Base-by-base conservation (phyloP, 2,797 vertebrate genomes). In the Pteronotus mesoamericanus region DNA sequence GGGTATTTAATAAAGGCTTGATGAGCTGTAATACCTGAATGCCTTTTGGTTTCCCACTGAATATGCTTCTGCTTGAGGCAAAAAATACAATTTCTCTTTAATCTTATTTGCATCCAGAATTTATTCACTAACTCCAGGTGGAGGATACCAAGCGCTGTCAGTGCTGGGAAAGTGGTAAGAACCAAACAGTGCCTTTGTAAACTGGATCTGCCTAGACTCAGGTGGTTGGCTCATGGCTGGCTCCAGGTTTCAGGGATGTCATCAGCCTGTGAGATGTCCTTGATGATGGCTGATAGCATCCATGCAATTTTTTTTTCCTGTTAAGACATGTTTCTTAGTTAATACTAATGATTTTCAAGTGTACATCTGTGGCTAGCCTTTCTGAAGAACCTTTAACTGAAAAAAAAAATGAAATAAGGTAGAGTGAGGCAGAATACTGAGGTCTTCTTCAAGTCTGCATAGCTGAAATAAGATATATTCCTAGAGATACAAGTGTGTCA, bases 341-440 rank as follows among this genome's bases (percentile, higher is more conserved):
- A 95, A 68, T 78, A 69, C 8, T 55, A 64, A 80, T 59, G 53
- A 80, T 42, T 91, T 42, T 89, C 9, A 93, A 95, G 32, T 93
- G 4, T 89, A 3, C 92, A 29, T 53, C 91, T 91, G 34, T 77
- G 39, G 42, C 11, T 82, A 32, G 16, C 14, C 51, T 93, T 93
- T 57, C 64, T 69, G 24, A 89, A 93, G n/a, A 82, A 69, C 53
- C 2, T 53, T 92, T 74, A 42, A 75, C 9, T 68, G 18, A 48
- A 83, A 77, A 39, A 71, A 75, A 37, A n/a, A 77, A 51, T 29
- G 59, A 66, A 69, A 55, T 51, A 78, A 71, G 64, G 6, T 42
- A 39, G n/a, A 84, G 53, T 57, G 86, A 71, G 7, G 18, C 2
- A 89, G 32, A 48, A 6, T 59, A 37, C 0, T 2, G 64, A 82